A percentile compares a stretch with the other conserved stretches of the same genome.
Evolutionary conservation across 2,113 vertebrate species (phyloP).

Genomic region (Xyrauchen texanus): DNA sequence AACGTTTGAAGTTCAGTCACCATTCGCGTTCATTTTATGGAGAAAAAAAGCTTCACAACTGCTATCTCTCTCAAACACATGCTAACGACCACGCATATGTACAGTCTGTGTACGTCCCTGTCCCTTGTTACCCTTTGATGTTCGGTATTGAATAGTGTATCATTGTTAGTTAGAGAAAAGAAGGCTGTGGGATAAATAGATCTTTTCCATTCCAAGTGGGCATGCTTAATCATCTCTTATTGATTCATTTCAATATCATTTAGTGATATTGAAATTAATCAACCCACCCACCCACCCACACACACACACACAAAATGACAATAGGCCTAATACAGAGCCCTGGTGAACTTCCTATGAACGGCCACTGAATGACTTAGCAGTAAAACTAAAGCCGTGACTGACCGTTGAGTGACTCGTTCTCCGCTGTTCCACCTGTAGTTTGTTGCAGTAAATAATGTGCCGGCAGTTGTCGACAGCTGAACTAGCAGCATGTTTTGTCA

Average conservation of each 20-base stretch:
- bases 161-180: neutral
- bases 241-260: neutral
- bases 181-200: neutral
- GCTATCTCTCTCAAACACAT: neutral
- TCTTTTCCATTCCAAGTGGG: neutral
- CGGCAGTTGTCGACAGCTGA: too few relatives aligned
- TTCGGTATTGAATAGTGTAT: neutral
- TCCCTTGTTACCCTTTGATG: slow-evolving; percentile 30
- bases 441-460: too few relatives aligned
- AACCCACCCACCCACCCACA: too few relatives aligned
- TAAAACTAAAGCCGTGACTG: neutral
- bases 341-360: neutral
- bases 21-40: too few relatives aligned
- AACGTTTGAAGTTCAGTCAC: too few relatives aligned
- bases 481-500: too few relatives aligned
- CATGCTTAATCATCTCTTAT: neutral
- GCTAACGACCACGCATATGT: neutral
- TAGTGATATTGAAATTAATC: too few relatives aligned
- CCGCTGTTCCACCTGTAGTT: too few relatives aligned
- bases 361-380: neutral
- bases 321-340: too few relatives aligned
- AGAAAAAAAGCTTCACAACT: neutral
- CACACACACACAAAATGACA: slow-evolving; percentile 28
- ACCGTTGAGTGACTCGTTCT: neutral
- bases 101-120: slow-evolving; percentile 3